These are phyloP conservation scores for Pollimyrus isidori DNA, from an alignment of 2,113 vertebrate genomes.

Conservation along the genomic window DNA sequence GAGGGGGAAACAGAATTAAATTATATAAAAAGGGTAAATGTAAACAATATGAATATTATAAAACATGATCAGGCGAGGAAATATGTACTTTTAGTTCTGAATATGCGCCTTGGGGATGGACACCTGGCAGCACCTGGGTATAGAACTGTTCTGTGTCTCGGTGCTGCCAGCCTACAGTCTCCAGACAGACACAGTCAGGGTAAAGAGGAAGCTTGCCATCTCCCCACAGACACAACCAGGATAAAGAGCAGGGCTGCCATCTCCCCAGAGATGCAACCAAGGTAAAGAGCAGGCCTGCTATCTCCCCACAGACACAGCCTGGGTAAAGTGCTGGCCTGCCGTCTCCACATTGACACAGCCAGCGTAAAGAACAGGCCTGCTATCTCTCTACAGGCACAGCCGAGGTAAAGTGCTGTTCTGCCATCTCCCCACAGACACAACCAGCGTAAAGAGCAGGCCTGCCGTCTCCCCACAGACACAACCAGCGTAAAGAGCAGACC, in stretches of 20 bases:
- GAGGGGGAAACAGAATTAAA: not conserved
- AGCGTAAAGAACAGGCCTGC: no score
- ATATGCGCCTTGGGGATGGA: not conserved
- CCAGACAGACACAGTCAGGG: not conserved
- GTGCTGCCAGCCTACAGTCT: not conserved
- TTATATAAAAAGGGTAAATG: not conserved
- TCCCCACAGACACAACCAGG: not conserved
- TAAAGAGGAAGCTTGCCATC: not conserved
- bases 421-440: no score
- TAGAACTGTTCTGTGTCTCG: no score
- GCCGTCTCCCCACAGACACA: no score
- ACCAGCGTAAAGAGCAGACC: no score
- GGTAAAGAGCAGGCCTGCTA: not conserved
- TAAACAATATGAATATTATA: not conserved
- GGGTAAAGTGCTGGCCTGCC: not conserved
- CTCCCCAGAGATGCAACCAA: not conserved
- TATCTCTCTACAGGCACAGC: accelerated
- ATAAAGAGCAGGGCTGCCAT: not conserved
- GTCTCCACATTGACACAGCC: not conserved
- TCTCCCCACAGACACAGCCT: not conserved
- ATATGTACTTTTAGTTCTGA: not conserved
- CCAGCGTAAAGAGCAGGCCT: no score
- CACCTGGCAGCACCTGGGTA: not conserved
- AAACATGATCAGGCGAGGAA: not conserved
- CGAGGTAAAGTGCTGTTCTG: accelerated